A percentile compares a stretch with the other conserved stretches of the same genome.
phyloP scores from a whole-genome alignment of 2,888 invertebrate species.

The Eudemis profundana region DNA sequence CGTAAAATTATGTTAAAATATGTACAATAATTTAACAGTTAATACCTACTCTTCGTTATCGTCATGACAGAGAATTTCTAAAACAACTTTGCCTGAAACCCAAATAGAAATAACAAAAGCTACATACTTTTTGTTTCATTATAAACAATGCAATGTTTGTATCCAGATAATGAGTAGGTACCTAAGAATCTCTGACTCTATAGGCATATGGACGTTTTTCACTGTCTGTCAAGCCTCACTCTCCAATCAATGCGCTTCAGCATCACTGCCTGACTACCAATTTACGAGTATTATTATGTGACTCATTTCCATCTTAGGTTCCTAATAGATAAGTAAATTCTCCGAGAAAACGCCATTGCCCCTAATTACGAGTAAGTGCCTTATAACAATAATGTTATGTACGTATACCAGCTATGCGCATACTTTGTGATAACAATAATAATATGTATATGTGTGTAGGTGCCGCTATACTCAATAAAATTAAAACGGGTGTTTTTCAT shows the following conservation, averaged over 20 bases:
- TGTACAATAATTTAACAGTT: no score
- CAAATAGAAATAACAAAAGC: no score
- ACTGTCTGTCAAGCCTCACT: constrained; percentile 45
- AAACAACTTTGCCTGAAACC: no score
- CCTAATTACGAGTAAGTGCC: constrained; percentile 3
- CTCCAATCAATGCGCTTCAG: constrained; percentile 46
- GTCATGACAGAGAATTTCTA: no score
- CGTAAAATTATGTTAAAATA: no score
- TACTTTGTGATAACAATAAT: constrained; percentile 8
- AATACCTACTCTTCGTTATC: no score
- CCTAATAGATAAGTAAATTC: not conserved
- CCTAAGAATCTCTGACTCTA: constrained; percentile 12
- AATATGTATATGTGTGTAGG: not conserved
- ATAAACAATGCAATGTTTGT: constrained; percentile 16
- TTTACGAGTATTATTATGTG: constrained; percentile 37
- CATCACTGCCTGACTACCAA: constrained; percentile 11
- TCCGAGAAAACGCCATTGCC: not conserved
- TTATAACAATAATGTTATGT: not conserved
- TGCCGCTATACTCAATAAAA: not conserved
- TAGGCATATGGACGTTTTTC: constrained; percentile 38
- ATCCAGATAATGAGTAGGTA: constrained; percentile 37
- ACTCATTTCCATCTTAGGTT: constrained; percentile 10
- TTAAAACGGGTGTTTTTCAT: not conserved
- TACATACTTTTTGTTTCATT: no score
- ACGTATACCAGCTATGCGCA: not conserved